Base-by-base conservation (phyloP, 2,797 vertebrate genomes). In the Rallus crepitans region DNA sequence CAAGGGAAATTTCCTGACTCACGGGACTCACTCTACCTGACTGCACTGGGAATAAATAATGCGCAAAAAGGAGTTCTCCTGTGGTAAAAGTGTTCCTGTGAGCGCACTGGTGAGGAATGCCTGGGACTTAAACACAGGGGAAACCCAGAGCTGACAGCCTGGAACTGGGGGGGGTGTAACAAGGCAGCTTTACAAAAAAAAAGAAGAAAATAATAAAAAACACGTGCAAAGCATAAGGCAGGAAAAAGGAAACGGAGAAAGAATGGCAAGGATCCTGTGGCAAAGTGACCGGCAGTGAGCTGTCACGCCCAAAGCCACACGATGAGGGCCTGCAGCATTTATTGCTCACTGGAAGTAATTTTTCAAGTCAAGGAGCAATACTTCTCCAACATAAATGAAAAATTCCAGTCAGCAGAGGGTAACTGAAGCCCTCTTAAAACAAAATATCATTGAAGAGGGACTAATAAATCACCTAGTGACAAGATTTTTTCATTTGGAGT, bases 131-230 rank as follows among this genome's bases (percentile, higher is more conserved):
- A 88, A 76, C 68, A 73, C 24, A 79, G 63, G 65, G 56, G 55
- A 71, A 96, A 91, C 68, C 75, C 39, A 56, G 45, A 90, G 82
- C 81, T 93, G 87, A 87, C 89, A 94, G 92, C 16, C 17, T 95
- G 96, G 94, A 95, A 84, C 84, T 89, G 82, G 89, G 66, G 4
- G 65, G 87, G 48, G 84, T 87, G 78, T 85, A 93, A 93, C 15
- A 95, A 95, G 82, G 61, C 81, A 97, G 87, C 71, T 50, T 94
- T 10, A 13, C 0, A 87, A 93, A 91, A 52, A 81, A 91, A 57
- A 28, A 39, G 21, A 33, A 35, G 8, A 9, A 81, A 56, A 48
- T 95, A 97, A 98, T 98, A 96, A 92, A 89, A 97, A 98, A 96
- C 97, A 97, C 65, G 59, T 96, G 75, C 65, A 88, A 96, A 87